Base-by-base conservation (phyloP, 1,140 invertebrate species). In the Hesperophylax magnus region DNA sequence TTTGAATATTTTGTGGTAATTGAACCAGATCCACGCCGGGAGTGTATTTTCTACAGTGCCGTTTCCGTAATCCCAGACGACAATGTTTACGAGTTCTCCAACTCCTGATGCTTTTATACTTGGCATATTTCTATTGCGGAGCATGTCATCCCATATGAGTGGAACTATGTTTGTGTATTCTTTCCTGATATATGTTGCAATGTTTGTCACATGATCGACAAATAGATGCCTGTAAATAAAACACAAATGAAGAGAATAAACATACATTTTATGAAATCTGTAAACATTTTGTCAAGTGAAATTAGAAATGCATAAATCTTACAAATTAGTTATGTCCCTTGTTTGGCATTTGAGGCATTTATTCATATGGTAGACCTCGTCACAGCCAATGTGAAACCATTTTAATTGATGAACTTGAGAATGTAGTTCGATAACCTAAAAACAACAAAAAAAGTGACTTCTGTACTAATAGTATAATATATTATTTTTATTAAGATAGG, bases 101-200 rank as follows among this genome's bases (percentile, higher is more conserved):
- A 96, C 89, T n/a, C 93, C 92, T 84, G 91, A 92, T 67, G 92
- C 92, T 87, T 92, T 89, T 47, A 87, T 95, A 91, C 85, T 91
- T 89, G 76, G 91, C 90, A 82, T 92, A 87, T n/a, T 92, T 84
- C 97, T 93, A 53, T 93, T 91, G 27, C 96, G 90, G 52, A 98
- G 86, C 96, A 99, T 98, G 87, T 99, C 98, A 86, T 99, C 97
- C 98, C 98, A 99, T 84, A 99, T 95, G 9, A 99, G 93, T 11
- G 96, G 92, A 47, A 91, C 93, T 20, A 96, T 89, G 3, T 91
- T 88, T 0, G 94, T 92, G 87, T 92, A 93, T 4, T 91, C 91
- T 18, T 91, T 89, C 72, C 92, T 92, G 17, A 96, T 91, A 77
- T 93, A 92, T 65, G 91, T 89, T 0, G 92, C 92, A 22, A 95